phyloP scores from a whole-genome alignment of 2,113 vertebrate genomes.

The Rattus rattus region DNA sequence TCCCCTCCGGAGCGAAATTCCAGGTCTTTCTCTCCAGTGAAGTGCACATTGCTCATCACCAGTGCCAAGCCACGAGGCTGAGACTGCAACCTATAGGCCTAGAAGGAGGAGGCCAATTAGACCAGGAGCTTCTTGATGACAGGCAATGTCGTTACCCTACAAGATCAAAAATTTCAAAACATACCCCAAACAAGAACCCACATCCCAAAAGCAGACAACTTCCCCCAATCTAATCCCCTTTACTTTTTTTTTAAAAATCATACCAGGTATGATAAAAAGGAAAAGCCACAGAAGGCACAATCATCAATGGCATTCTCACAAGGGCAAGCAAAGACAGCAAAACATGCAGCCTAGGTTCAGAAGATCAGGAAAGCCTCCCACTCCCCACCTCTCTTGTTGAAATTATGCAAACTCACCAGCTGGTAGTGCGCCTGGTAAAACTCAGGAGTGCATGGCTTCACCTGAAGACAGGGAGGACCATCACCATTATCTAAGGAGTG shows the following conservation, averaged over 20 bases:
- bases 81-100: constrained; percentile 94
- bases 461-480: constrained; percentile 88
- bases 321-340: not conserved
- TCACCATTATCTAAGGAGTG: constrained; percentile 91
- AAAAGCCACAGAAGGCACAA: not conserved
- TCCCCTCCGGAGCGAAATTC: constrained; percentile 94
- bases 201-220: not conserved
- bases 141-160: not conserved
- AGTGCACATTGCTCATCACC: constrained; percentile 95
- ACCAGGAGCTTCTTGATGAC: not conserved
- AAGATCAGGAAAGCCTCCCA: not conserved
- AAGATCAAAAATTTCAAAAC: not conserved
- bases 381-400: not conserved
- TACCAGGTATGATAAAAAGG: not conserved
- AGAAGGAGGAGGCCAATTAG: constrained; percentile 15
- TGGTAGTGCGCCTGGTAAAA: constrained; percentile 91
- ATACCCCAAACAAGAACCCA: not conserved
- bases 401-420: constrained; percentile 86
- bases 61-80: constrained; percentile 92
- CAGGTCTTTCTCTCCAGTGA: constrained; percentile 90
- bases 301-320: not conserved
- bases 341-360: not conserved
- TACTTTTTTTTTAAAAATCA: not conserved
- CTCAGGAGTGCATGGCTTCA: constrained; percentile 90
- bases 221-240: not conserved